Evolutionary conservation across 1,140 invertebrate genomes (phyloP), one percentile per base, ranked within the genome.

Genomic region (Eumaeus atala): DNA sequence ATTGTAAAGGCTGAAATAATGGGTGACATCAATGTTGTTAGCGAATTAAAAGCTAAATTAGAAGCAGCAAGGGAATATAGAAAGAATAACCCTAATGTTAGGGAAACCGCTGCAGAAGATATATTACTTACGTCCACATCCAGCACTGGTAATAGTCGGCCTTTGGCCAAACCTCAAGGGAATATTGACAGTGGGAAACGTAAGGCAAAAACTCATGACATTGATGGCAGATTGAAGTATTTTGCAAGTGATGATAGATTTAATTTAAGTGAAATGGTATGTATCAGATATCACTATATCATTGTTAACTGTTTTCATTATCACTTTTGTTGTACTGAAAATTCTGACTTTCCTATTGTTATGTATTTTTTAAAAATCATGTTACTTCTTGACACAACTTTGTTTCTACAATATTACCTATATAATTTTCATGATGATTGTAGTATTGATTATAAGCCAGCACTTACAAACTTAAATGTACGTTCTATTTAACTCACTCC

Each of bases 171-270:
- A 14, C 84, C 87, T 63, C 53, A 59, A 58, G 83, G 81, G 35
- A 84, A 88, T 18, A 60, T 75, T 44, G 76, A 73, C 18, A 77
- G 72, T 37, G 70, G 74, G 54, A 89, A 89, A 78, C 88, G 89
- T 50, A 90, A 92, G 87, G 88, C 91, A 35, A 90, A 92, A 57
- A 97, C 95, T 9, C 94, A 97, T 73, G 79, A 89, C 48, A 87
- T 87, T 57, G 93, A 93, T 1, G 88, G 96, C 72, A 90, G 96
- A 65, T 88, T 92, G 11, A 90, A 92, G 54, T 97, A 97, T 86
- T 98, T 96, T 89, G 91, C 93, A 37, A 95, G 98, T 88, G 96
- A 98, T 89, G 95, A 97, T 74, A 93, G 93, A 80, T 93, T 95
- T 86, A 92, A 94, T 40, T 90, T 98, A 10, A 91, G 94, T 78